Evolutionary conservation across 2,797 vertebrate genomes (phyloP), one percentile per base, ranked within the genome.

Genomic region (Rhinichthys osculus): DNA sequence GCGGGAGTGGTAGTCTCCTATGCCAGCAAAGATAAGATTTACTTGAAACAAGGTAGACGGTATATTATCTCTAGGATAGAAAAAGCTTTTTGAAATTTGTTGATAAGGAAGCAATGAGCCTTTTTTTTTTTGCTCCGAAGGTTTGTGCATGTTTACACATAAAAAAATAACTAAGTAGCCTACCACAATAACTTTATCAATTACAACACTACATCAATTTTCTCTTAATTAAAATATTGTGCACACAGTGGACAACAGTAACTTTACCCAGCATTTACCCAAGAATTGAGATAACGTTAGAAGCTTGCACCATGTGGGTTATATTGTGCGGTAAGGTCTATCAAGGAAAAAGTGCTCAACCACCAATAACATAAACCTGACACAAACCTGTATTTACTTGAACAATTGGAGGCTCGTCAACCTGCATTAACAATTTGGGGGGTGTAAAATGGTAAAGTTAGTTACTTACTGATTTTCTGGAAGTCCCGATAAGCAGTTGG

Each of bases 211-310:
- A 64, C 59, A 64, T 64, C 0, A 14, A 30, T 64, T 64, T 64
- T 30, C 59, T 64, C 59, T 64, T 30, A 64, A 64, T 64, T 64
- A 14, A 64, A 30, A 64, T 64, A 64, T 64, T 64, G n/a, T 30
- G n/a, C 59, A 30, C n/a, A 64, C 59, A 30, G n/a, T 30, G 59
- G n/a, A n/a, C n/a, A 30, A 62, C 54, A 57, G 59, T 62, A n/a
- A 62, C n/a, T 64, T 64, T 64, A 64, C 59, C 59, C 59, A 64
- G n/a, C 11, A 64, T 64, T 14, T 64, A 64, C n/a, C n/a, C n/a
- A 64, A 14, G n/a, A 64, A 64, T 30, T 64, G 59, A 64, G 59
- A 64, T n/a, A n/a, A n/a, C n/a, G n/a, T n/a, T 64, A 27, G 59
- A 64, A 64, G 59, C 59, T 30, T 62, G 59, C 59, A 62, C 59